Percentiles rank a stretch among this genome's conserved stretches.
phyloP scores from a whole-genome alignment of 2,113 vertebrate genomes.

The Taxidea taxus region DNA sequence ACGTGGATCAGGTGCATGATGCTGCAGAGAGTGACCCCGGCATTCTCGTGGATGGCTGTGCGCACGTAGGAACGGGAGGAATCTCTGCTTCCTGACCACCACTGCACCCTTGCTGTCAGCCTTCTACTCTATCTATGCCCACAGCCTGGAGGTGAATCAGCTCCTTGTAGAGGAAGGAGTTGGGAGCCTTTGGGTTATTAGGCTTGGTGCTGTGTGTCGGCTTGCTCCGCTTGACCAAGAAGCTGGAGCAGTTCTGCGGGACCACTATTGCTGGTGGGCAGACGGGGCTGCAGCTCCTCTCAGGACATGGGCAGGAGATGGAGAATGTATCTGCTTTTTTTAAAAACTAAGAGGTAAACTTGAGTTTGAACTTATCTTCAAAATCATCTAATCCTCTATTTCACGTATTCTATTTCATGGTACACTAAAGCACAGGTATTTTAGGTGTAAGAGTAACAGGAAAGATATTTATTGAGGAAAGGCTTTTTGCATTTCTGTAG shows the following conservation, averaged over 20 bases:
- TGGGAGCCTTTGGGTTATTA: neutral
- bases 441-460: neutral
- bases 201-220: neutral
- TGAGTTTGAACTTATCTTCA: neutral
- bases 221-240: neutral
- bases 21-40: neutral
- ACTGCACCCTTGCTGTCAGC: neutral
- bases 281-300: neutral
- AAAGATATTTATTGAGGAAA: neutral
- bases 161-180: neutral
- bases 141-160: neutral
- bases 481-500: neutral
- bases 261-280: neutral
- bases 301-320: neutral
- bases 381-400: neutral
- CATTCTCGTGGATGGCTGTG: neutral
- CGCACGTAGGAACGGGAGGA: rapidly evolving
- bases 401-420: neutral
- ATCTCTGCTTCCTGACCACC: neutral
- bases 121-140: neutral
- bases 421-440: neutral
- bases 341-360: neutral
- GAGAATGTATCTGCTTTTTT: neutral
- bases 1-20: neutral
- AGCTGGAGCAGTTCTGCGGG: neutral